Evolutionary conservation across 2,113 vertebrate species (phyloP).

Genomic region (Barnardius zonarius): DNA sequence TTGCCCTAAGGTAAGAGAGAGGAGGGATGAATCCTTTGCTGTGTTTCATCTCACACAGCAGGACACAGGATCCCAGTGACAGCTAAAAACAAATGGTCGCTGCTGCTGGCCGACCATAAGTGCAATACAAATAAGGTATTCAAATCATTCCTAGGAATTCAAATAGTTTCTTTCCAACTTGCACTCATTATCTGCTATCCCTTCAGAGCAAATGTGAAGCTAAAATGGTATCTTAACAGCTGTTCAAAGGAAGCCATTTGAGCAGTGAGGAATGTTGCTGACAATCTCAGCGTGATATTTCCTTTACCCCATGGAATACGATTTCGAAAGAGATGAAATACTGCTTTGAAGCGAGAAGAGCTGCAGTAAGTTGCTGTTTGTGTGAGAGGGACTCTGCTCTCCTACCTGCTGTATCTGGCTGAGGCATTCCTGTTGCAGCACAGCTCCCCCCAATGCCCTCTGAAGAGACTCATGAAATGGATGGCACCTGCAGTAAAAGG

Average conservation of each 20-base stretch:
- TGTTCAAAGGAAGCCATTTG: slow-evolving; percentile 32
- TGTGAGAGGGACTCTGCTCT: neutral
- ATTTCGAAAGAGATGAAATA: slow-evolving; percentile 35
- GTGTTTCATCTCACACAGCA: neutral
- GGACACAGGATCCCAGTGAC: neutral
- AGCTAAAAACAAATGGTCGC: neutral
- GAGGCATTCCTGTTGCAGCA: neutral
- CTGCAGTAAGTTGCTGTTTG: neutral
- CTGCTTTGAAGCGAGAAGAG: neutral
- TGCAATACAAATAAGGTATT: neutral
- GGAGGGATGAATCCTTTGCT: neutral
- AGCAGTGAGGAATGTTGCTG: slow-evolving; percentile 3
- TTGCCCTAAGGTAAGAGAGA: neutral
- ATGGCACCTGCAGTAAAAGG: neutral
- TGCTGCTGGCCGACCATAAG: neutral
- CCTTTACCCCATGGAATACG: neutral
- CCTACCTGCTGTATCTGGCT: neutral
- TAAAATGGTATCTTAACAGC: neutral
- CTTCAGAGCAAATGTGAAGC: neutral
- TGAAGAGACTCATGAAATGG: neutral
- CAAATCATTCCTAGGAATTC: neutral
- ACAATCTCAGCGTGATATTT: neutral
- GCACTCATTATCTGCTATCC: slow-evolving; percentile 20
- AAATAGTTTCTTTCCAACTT: neutral
- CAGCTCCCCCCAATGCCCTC: neutral